Evolutionary conservation across 2,797 vertebrate species (phyloP).

Genomic region (Notolabrus celidotus): DNA sequence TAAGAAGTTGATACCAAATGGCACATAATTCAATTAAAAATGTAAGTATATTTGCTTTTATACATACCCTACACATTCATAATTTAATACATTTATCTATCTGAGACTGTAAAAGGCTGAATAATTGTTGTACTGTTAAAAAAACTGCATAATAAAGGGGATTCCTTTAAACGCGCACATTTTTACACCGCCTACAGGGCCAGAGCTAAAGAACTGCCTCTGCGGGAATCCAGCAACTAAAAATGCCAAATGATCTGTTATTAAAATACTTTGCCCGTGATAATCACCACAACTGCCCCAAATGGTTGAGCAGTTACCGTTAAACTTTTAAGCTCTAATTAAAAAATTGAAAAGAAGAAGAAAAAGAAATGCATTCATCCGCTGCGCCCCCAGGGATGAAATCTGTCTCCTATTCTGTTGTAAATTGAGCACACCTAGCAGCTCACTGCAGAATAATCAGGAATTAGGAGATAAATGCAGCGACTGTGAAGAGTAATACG

Average conservation of each 20-base stretch:
- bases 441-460: conserved; percentile 82
- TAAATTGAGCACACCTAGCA: conserved; percentile 83
- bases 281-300: conserved; percentile 73
- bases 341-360: conserved; percentile 66
- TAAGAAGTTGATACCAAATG: neutral
- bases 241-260: conserved; percentile 74
- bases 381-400: conserved; percentile 61
- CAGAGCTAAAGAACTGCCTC: conserved; percentile 26
- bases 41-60: neutral
- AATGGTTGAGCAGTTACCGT: conserved; percentile 70
- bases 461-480: conserved; percentile 83
- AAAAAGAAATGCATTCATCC: conserved; percentile 63
- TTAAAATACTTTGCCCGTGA: conserved; percentile 79
- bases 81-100: conserved; percentile 9
- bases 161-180: conserved; percentile 24
- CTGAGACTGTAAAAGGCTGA: neutral
- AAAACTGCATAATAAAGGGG: neutral
- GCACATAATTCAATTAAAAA: neutral
- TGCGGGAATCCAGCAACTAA: conserved; percentile 36
- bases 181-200: conserved; percentile 38
- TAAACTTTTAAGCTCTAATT: conserved; percentile 83
- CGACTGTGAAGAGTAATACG: conserved; percentile 77
- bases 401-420: conserved; percentile 80
- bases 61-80: neutral
- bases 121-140: conserved; percentile 14